Conservation (phyloP, 2,797 vertebrate species). For the Muscicapa comitata region DNA sequence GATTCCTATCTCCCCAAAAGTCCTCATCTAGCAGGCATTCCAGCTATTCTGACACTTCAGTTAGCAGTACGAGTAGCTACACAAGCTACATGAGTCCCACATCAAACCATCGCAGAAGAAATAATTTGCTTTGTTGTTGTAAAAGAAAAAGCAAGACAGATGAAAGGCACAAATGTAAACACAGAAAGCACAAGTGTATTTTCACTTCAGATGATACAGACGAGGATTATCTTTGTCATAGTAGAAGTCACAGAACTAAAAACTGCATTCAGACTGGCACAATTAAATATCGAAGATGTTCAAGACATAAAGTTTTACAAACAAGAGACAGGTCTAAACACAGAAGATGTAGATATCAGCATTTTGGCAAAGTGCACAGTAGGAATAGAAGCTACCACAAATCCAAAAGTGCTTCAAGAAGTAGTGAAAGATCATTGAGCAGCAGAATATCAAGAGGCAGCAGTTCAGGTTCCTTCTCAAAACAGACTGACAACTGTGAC, state of each 20-base stretch:
- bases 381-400: slow-evolving; percentile 18
- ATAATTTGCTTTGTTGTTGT: slow-evolving; percentile 61
- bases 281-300: slow-evolving; percentile 46
- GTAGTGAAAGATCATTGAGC: slow-evolving; percentile 25
- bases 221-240: background rate
- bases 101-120: slow-evolving; percentile 55
- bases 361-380: background rate
- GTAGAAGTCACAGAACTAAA: slow-evolving; percentile 40
- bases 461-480: slow-evolving; percentile 38
- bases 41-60: slow-evolving; percentile 55
- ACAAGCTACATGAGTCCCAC: slow-evolving; percentile 13
- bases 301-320: slow-evolving; percentile 45
- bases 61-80: slow-evolving; percentile 7
- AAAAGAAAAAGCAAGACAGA: slow-evolving; percentile 62
- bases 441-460: slow-evolving; percentile 26
- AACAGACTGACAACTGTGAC: slow-evolving; percentile 41
- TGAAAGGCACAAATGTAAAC: slow-evolving; percentile 74
- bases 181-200: slow-evolving; percentile 75
- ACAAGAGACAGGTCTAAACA: slow-evolving; percentile 52
- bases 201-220: slow-evolving; percentile 36
- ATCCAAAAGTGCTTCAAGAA: slow-evolving; percentile 41
- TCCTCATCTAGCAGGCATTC: slow-evolving; percentile 52
- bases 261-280: slow-evolving; percentile 35
- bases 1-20: slow-evolving; percentile 51
- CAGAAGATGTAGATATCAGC: slow-evolving; percentile 19